Evolutionary conservation across 2,888 invertebrate species (phyloP), one percentile per base, ranked within the genome.

Genomic region (Deilephila porcellus): DNA sequence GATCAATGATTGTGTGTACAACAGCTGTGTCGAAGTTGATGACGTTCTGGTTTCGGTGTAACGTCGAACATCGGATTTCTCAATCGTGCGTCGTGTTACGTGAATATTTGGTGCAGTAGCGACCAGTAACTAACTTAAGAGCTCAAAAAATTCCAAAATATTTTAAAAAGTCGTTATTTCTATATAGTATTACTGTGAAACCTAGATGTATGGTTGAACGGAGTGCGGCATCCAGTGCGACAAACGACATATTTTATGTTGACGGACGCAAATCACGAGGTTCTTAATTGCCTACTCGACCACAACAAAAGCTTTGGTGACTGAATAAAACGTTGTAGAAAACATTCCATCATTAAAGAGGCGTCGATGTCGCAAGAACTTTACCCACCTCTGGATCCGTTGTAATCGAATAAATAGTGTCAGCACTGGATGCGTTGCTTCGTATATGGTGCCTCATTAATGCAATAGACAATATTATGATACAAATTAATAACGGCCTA

Each of bases 111-210:
- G 79, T 78, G 78, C 78, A 70, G 72, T 75, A 73, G 74, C 70
- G 70, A 67, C 67, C 67, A 71, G 71, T 75, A 72, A 71, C 25
- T 71, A 64, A 71, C 56, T 74, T 67, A 73, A 60, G 74, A 79
- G 80, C 79, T 79, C 79, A 80, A 80, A 79, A 71, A 73, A 63
- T 74, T 76, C 73, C 76, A 75, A 77, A 76, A 64, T 71, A 76
- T 75, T 71, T 71, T 76, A 75, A 74, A 67, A 67, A 52, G 67
- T 52, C 7, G 67, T 67, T 67, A 67, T 67, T 67, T 67, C 67
- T 67, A 67, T 67, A 67, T 67, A 67, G 67, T 67, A 45, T 67
- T 67, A 67, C 67, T 67, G 45, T 67, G 67, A 52, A 52, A 67
- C 67, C 45, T 67, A 67, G 67, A 52, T 52, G 67, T 67, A 67